Base-by-base conservation (phyloP, 2,888 invertebrate species). In the Mythimna albipuncta region DNA sequence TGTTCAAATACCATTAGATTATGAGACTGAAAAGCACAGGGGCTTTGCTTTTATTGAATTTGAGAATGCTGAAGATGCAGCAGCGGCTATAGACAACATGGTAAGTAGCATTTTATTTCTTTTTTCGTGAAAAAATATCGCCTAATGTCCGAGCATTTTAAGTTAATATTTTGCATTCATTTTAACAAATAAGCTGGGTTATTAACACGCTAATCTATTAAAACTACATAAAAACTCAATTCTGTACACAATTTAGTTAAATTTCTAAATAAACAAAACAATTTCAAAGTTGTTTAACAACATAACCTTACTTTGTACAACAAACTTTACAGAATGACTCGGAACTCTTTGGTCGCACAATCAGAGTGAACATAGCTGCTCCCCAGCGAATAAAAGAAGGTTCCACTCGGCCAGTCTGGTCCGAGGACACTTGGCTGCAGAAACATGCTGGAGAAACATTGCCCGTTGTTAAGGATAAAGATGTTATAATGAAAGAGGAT, bases 31-130 rank as follows among this genome's bases (percentile, higher is more conserved):
- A 91, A 99, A 99, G 90, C 99, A 99, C 91, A 97, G 99, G 89
- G 99, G 99, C n/a, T 99, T 99, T 96, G 99, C 99, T 0, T 99
- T 99, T 92, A 98, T 99, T 82, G 99, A 99, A 95, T 99, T 99
- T 96, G 99, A 99, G 95, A 97, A 97, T 84, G 98, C 99, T 11
- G 99, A 99, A 96, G 99, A 99, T 97, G 99, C 99, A n/a, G 98
- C 99, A 13, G 98, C 99, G 50, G 99, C 99, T 63, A 99, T 99
- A 88, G 99, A 99, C 94, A 99, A 99, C 90, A 99, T 99, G 99
- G 99, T 99, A 94, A 89, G 92, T 62, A 21, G 9, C 21, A 6
- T 19, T 19, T 52, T 52, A 38, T 35, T 47, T 16, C 0, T 19
- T 47, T 2, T 50, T 7, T 1, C 19, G 19, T 32, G 2, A 2